These are phyloP conservation scores for Myopa testacea DNA, from an alignment of 2,888 invertebrate species.

Conservation along the genomic window DNA sequence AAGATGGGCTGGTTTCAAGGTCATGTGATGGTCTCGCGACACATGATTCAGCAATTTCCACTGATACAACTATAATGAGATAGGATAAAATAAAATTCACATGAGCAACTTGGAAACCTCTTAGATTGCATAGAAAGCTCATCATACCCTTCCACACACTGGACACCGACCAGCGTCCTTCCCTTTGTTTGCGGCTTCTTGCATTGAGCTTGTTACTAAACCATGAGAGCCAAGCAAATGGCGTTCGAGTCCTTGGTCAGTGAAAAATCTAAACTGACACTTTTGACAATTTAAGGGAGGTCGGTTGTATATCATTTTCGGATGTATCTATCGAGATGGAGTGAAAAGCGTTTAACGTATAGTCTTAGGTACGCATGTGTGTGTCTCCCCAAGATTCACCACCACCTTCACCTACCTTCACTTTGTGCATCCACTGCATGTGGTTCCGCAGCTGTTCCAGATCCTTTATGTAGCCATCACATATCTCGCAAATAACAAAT, in stretches of 20 bases:
- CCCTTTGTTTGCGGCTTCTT: slow-evolving; percentile 94
- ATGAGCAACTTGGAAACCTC: not conserved
- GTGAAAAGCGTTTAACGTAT: not conserved
- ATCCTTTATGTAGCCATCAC: slow-evolving; percentile 96
- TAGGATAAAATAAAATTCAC: slow-evolving; percentile 12
- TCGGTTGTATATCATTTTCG: slow-evolving; percentile 94
- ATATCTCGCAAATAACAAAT: slow-evolving; percentile 96
- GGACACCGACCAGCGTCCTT: slow-evolving; percentile 95
- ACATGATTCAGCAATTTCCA: slow-evolving; percentile 94
- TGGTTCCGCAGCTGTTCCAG: slow-evolving; percentile 93
- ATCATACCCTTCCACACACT: slow-evolving; percentile 88
- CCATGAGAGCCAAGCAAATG: slow-evolving; percentile 95
- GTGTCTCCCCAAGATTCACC: not conserved
- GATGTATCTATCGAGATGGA: slow-evolving; percentile 75
- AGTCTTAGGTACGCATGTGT: not conserved
- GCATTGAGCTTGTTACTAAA: slow-evolving; percentile 94
- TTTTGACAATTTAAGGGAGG: slow-evolving; percentile 96
- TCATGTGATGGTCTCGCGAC: slow-evolving; percentile 90
- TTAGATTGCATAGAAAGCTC: not conserved
- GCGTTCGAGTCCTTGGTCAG: slow-evolving; percentile 94
- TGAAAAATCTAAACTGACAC: slow-evolving; percentile 96
- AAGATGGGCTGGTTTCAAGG: slow-evolving; percentile 90
- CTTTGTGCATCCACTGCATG: slow-evolving; percentile 98
- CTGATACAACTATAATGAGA: slow-evolving; percentile 81
- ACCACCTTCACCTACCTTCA: slow-evolving; percentile 71